Evolutionary conservation across 2,113 vertebrate genomes (phyloP), one percentile per base, ranked within the genome.

Genomic region (Eptesicus fuscus): DNA sequence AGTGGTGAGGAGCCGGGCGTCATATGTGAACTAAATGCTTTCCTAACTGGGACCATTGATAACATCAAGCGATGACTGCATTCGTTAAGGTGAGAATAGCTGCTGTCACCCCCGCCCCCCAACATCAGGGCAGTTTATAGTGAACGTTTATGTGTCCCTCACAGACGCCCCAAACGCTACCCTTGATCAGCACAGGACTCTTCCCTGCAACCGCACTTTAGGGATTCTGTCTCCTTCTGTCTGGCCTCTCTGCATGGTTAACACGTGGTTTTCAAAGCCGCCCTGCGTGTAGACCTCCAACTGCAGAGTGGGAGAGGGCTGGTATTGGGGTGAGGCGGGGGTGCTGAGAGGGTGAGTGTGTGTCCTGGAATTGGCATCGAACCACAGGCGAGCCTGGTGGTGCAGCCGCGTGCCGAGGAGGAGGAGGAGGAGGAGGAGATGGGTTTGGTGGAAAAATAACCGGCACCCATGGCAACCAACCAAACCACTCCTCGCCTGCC

Each of bases 311-410:
- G 51, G 56, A 78, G 42, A 28, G 28, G 32, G 9, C 53, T 49
- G 22, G 28, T 4, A 5, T 4, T 12, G 20, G 63, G 71, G 4
- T 51, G 25, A 37, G 11, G 23, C 0, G 22, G 30, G 59, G n/a
- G 17, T 47, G 0, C 18, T 2, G 42, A 47, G 69, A n/a, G 2
- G 16, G 25, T 22, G 23, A 1, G 2, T 18, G 0, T 2, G 7
- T 22, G n/a, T 20, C n/a, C 12, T 4, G 0, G 37, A 28, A 63
- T 23, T 11, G 47, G 14, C 32, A 12, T 16, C 49, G 4, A 40
- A 35, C 16, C 3, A 3, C 5, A 2, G 11, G 7, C 17, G 35
- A 59, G 35, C 56, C 32, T 47, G 10, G 11, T 9, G 2, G 0
- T 8, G 16, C 35, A 40, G 10, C 73, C 13, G 5, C 11, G 32